Percentiles rank a stretch among this genome's conserved stretches.
Evolutionary conservation across 2,888 invertebrate genomes (phyloP).

Genomic region (Kuschelorhynchus macadamiae): DNA sequence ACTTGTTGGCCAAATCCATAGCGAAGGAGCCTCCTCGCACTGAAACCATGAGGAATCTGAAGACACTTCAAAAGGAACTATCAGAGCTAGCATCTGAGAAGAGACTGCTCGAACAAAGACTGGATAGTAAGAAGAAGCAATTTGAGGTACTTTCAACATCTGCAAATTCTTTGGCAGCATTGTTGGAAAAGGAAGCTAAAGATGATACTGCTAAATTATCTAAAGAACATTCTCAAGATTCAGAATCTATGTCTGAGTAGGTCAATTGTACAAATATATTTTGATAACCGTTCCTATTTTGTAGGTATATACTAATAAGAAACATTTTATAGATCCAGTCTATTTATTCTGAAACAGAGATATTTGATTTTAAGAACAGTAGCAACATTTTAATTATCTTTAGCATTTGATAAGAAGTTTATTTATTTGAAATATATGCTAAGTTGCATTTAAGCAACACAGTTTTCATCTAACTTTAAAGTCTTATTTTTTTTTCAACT

Average conservation of each 20-base stretch:
- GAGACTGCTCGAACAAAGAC: conserved; percentile 80
- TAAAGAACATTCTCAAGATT: conserved; percentile 50
- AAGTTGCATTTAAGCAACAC: no score
- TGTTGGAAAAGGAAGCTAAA: conserved; percentile 74
- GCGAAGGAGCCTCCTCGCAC: conserved; percentile 91
- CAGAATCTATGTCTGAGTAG: conserved; percentile 67
- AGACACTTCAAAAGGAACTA: conserved; percentile 81
- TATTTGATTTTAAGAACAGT: no score
- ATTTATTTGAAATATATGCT: no score
- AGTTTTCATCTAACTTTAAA: no score
- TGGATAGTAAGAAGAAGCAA: conserved; percentile 89
- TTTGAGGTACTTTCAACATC: conserved; percentile 91
- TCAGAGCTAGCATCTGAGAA: conserved; percentile 79
- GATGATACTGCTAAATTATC: conserved; percentile 51
- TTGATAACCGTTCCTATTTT: no score
- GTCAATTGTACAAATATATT: no score
- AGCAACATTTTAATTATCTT: no score
- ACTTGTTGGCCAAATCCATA: conserved; percentile 92
- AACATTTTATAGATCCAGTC: no score
- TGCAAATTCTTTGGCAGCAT: conserved; percentile 86
- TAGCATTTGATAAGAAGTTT: no score
- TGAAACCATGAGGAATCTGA: conserved; percentile 80
- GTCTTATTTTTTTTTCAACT: no score
- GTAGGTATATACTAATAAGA: no score
- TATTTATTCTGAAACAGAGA: no score